Percentiles rank a stretch among this genome's conserved stretches.
Evolutionary conservation across 2,113 vertebrate species (phyloP).

Genomic region (Hypocryptadius cinnamomeus): DNA sequence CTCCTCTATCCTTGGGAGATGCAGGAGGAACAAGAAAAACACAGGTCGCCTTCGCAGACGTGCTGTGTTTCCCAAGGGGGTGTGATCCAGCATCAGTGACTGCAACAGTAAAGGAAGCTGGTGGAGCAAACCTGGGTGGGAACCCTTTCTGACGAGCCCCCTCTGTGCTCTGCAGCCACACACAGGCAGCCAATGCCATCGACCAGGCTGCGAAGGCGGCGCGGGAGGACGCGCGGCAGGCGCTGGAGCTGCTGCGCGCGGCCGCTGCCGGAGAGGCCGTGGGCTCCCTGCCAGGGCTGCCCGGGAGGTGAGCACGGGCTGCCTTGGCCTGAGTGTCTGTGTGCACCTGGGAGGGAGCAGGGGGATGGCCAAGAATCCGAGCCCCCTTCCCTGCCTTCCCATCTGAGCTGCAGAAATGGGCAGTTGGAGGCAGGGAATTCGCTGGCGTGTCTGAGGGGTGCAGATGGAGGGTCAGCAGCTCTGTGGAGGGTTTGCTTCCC

Average conservation of each 20-base stretch:
- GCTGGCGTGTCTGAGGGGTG: fast-evolving
- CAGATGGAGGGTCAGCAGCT: background rate
- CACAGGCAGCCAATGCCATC: conserved; percentile 54
- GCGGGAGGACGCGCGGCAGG: conserved; percentile 48
- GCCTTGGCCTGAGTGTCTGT: fast-evolving
- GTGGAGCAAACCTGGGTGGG: background rate
- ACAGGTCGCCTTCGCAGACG: fast-evolving
- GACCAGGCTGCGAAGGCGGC: conserved; percentile 53
- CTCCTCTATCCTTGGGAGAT: background rate
- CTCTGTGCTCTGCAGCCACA: conserved; percentile 70
- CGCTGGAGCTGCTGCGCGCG: conserved; percentile 50
- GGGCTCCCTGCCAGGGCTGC: conserved; percentile 63
- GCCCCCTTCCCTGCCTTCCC: background rate
- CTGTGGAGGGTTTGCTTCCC: background rate
- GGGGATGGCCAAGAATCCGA: fast-evolving
- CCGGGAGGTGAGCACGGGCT: conserved; percentile 65
- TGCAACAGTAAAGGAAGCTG: fast-evolving
- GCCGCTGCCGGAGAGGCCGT: conserved; percentile 47
- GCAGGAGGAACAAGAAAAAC: background rate
- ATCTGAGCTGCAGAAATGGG: background rate
- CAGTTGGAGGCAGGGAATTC: background rate
- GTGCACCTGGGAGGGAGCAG: fast-evolving
- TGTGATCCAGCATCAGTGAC: fast-evolving
- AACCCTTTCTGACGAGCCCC: background rate
- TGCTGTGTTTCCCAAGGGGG: fast-evolving